These are phyloP conservation scores for Tenrec ecaudatus DNA, from an alignment of 2,113 vertebrate genomes.

Conservation along the genomic window DNA sequence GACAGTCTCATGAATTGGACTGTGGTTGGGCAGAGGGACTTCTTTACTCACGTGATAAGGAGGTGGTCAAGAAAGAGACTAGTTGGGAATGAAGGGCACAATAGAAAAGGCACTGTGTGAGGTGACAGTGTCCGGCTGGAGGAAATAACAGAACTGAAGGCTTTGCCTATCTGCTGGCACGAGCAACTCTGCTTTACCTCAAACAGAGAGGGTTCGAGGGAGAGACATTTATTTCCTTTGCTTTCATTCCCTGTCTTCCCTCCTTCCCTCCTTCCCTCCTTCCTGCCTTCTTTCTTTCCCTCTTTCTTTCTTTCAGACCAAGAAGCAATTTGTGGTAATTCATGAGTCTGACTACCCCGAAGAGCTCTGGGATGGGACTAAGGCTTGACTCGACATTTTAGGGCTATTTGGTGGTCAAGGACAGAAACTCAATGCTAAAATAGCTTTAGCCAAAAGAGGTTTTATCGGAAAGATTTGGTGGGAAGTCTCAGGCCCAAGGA, in stretches of 20 bases:
- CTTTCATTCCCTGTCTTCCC: neutral
- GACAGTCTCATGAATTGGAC: neutral
- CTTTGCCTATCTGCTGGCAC: neutral
- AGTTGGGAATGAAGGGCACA: neutral
- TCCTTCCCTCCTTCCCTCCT: no score
- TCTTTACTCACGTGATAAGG: slow-evolving; percentile 5
- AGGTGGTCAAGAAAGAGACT: neutral
- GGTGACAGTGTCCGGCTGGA: neutral
- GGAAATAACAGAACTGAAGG: neutral
- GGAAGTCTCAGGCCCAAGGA: neutral
- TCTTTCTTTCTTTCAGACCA: neutral
- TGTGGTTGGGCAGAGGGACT: slow-evolving; percentile 33
- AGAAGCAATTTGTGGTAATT: neutral
- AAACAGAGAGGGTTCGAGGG: no score
- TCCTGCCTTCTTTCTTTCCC: no score
- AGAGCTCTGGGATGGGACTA: neutral
- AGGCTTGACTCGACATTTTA: neutral
- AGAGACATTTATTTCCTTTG: neutral
- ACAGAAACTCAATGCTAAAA: neutral
- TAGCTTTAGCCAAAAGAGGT: neutral
- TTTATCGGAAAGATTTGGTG: neutral
- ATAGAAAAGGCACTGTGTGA: neutral
- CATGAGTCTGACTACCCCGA: accelerated
- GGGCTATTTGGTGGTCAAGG: neutral
- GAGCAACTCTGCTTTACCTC: neutral